phyloP scores from a whole-genome alignment of 1,140 invertebrate genomes.

The Camponotus vicinus region DNA sequence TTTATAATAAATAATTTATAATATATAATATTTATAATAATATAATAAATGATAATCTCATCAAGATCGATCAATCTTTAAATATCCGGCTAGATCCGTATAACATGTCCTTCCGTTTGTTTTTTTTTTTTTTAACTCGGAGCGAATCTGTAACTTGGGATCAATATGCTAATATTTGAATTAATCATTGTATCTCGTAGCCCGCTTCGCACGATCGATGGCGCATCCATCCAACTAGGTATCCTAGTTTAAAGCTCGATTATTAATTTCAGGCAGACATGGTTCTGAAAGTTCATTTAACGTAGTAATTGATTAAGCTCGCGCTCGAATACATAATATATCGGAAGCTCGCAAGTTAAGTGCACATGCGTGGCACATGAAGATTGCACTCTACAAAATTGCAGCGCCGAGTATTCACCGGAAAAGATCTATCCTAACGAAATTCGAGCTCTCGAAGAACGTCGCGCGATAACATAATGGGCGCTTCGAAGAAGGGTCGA shows the following conservation, averaged over 20 bases:
- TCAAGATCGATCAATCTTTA: too few relatives aligned
- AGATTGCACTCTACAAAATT: conserved; percentile 39
- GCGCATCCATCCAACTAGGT: not conserved
- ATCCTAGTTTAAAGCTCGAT: conserved; percentile 16
- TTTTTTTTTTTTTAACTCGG: conserved; percentile 9
- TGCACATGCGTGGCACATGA: not conserved
- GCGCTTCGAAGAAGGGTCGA: not conserved
- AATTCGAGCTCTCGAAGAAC: conserved; percentile 23
- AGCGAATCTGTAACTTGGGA: not conserved
- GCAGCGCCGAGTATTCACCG: not conserved
- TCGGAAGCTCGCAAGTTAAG: not conserved
- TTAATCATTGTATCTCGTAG: not conserved
- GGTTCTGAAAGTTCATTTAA: conserved; percentile 44
- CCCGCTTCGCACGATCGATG: conserved; percentile 5
- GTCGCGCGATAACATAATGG: conserved; percentile 37
- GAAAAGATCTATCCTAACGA: conserved; percentile 28
- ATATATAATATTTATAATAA: too few relatives aligned
- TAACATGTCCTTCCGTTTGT: not conserved
- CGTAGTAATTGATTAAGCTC: conserved; percentile 29
- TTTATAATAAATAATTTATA: too few relatives aligned
- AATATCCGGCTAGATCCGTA: too few relatives aligned
- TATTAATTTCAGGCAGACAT: conserved; percentile 18
- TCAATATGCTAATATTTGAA: conserved; percentile 21
- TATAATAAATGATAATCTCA: too few relatives aligned
- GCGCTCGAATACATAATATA: conserved; percentile 15